Percentiles rank a stretch among this genome's conserved stretches.
Evolutionary conservation across 2,797 vertebrate species (phyloP).

Genomic region (Geotria australis): DNA sequence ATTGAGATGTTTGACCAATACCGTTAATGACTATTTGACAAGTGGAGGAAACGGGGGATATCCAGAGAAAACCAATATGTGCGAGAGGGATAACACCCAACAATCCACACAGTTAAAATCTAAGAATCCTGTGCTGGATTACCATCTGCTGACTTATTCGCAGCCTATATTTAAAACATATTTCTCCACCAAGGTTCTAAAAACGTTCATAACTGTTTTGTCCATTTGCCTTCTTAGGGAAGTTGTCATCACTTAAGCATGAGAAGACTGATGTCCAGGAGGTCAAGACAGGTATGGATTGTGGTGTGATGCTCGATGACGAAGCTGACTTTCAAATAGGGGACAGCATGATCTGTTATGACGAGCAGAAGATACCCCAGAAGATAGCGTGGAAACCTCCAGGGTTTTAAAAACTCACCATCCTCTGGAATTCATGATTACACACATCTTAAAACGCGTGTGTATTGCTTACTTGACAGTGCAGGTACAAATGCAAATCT

Average conservation of each 20-base stretch:
- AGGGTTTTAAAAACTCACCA: constrained; percentile 25
- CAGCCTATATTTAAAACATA: not conserved
- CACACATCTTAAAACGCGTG: too few relatives aligned
- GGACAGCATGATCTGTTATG: constrained; percentile 40
- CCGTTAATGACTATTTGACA: too few relatives aligned
- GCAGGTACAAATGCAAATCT: too few relatives aligned
- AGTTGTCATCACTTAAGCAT: constrained; percentile 36
- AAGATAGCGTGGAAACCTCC: constrained; percentile 48
- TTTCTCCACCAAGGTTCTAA: not conserved
- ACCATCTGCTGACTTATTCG: not conserved
- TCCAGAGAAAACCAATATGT: too few relatives aligned
- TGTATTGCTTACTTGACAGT: too few relatives aligned
- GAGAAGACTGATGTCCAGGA: constrained; percentile 39
- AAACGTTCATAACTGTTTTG: not conserved
- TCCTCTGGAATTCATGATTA: too few relatives aligned
- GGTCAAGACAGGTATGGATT: constrained; percentile 50
- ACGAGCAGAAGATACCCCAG: constrained; percentile 16
- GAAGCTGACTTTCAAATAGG: constrained; percentile 22
- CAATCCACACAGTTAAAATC: too few relatives aligned
- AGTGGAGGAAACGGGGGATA: too few relatives aligned
- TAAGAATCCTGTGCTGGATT: too few relatives aligned
- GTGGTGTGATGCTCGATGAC: constrained; percentile 36
- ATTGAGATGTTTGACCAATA: too few relatives aligned
- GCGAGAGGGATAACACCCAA: too few relatives aligned
- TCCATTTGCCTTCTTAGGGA: constrained; percentile 14